phyloP scores from a whole-genome alignment of 2,888 invertebrate genomes.

The Parnassius orleans region DNA sequence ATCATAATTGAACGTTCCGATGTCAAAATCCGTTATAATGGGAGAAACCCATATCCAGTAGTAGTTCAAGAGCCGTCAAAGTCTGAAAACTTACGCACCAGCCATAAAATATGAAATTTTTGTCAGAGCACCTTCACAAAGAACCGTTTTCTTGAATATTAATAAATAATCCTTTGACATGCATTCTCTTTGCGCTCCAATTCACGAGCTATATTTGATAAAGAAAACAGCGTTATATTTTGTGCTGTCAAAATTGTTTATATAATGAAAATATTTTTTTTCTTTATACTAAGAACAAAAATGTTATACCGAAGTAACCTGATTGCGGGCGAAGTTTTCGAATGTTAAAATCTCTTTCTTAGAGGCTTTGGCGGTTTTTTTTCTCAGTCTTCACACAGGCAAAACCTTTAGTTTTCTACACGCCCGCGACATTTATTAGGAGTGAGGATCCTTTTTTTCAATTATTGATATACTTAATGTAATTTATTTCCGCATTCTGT shows the following conservation, averaged over 20 bases:
- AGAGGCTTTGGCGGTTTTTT: background rate
- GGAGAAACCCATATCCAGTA: too few relatives aligned
- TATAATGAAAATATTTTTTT: constrained; percentile 1
- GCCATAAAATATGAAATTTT: too few relatives aligned
- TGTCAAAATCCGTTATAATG: too few relatives aligned
- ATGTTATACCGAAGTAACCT: constrained; percentile 7
- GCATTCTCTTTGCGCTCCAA: constrained; percentile 13
- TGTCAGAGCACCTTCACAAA: background rate
- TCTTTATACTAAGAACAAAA: background rate
- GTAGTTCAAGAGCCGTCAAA: too few relatives aligned
- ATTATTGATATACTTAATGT: too few relatives aligned
- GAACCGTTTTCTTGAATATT: constrained; percentile 1
- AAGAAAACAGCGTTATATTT: background rate
- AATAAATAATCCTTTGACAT: constrained; percentile 10
- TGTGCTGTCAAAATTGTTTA: constrained; percentile 5
- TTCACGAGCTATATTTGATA: constrained; percentile 8
- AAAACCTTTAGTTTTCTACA: background rate
- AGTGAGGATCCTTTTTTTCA: too few relatives aligned
- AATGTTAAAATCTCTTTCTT: constrained; percentile 7
- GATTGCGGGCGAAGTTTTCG: constrained; percentile 3
- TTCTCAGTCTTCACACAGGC: background rate
- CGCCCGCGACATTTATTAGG: too few relatives aligned
- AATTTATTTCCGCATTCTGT: too few relatives aligned
- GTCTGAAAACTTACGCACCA: too few relatives aligned
- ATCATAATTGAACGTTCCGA: too few relatives aligned